Evolutionary conservation across 2,888 invertebrate species (phyloP), one percentile per base, ranked within the genome.

Genomic region (Taenaris catops): DNA sequence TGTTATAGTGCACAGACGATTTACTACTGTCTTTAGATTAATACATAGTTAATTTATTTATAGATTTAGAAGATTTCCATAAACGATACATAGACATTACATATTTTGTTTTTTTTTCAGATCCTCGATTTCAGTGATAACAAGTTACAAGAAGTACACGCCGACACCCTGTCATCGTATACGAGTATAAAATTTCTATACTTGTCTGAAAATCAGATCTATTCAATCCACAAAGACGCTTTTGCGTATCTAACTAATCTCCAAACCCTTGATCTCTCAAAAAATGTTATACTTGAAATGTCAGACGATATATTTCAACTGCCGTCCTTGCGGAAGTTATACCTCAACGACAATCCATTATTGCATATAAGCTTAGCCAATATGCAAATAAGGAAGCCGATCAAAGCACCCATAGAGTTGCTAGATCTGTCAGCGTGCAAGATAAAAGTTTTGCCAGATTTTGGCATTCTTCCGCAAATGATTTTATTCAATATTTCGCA

Each of bases 371-470:
- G 62, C 9, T 65, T 87, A 26, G 66, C 66, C 25, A 53, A 70
- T 11, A 49, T 75, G 8, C 55, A 62, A n/a, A 65, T 87, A 17
- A 64, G 58, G 5, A 89, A 83, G 26, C 91, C 91, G 0, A 80
- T 92, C 1, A 69, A 51, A 47, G 90, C 91, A 0, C 91, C 91
- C 0, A 51, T 91, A 26, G 81, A 88, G 44, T 80, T 87, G 41
- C 55, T 93, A 3, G 89, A 91, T 46, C 58, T 93, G 17, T 89
- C 91, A 8, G 78, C 87, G 33, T 92, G 92, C 53, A 79, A 83
- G 32, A 67, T 93, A 17, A 71, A 68, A 7, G 71, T 78, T 35
- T 62, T 93, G 20, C 93, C 93, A 1, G 65, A 89, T 49, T 78
- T 92, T 59, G 91, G 91, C 1, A 65, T 78, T 14, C 53, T 91